These are phyloP conservation scores for Rhipidura dahli DNA, from an alignment of 2,113 vertebrate species.

Conservation along the genomic window DNA sequence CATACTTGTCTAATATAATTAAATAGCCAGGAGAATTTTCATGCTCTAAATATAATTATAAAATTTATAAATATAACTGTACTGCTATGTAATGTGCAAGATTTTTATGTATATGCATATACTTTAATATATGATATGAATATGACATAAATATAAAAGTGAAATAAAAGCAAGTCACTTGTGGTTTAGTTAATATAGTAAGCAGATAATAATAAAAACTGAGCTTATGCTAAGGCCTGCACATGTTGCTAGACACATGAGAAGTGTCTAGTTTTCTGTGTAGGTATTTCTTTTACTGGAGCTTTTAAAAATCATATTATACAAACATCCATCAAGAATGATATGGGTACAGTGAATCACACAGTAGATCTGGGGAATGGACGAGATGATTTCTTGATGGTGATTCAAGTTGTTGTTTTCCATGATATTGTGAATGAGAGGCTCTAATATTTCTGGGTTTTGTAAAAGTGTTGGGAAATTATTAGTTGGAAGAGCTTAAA, in stretches of 20 bases:
- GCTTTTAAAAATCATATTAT: not conserved
- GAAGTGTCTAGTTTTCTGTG: not conserved
- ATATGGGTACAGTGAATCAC: not conserved
- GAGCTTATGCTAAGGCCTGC: not conserved
- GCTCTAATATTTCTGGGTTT: not conserved
- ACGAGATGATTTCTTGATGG: not conserved
- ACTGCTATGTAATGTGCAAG: not conserved
- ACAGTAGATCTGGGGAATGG: not conserved
- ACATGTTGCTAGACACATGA: not conserved
- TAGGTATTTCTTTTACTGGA: not conserved
- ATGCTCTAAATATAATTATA: not conserved
- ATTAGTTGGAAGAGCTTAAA: not conserved
- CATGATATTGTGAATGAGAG: not conserved
- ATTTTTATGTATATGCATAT: not conserved
- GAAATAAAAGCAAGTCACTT: not conserved
- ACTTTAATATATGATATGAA: not conserved
- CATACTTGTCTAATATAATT: not conserved
- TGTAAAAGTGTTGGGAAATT: not conserved
- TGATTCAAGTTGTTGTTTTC: not conserved
- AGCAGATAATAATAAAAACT: not conserved
- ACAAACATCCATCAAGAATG: not conserved
- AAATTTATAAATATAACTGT: not conserved
- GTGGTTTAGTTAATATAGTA: not conserved
- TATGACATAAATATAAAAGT: not conserved
- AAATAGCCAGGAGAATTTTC: not conserved